A percentile compares a stretch with the other conserved stretches of the same genome.
Evolutionary conservation across 2,888 invertebrate genomes (phyloP).

Genomic region (Dasypolia templi): DNA sequence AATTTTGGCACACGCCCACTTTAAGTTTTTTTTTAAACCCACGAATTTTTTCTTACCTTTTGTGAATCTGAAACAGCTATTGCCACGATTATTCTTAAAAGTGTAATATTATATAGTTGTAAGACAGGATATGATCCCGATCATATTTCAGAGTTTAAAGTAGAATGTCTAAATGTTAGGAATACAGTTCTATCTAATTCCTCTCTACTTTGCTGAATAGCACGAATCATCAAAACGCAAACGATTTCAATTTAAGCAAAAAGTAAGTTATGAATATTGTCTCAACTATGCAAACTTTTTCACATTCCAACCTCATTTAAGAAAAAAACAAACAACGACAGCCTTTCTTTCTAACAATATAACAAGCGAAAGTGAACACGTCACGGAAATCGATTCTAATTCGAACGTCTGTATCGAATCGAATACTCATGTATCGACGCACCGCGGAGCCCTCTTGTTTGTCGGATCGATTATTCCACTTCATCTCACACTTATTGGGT

Average conservation of each 20-base stretch:
- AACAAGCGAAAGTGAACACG: slow-evolving; percentile 70
- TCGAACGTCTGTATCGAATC: slow-evolving; percentile 77
- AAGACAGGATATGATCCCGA: too few relatives aligned
- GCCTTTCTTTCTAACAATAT: slow-evolving; percentile 55
- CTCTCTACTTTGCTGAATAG: neutral
- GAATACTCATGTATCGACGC: slow-evolving; percentile 78
- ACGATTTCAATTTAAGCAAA: neutral
- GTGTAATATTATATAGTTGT: too few relatives aligned
- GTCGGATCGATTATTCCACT: slow-evolving; percentile 89
- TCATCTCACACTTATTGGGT: slow-evolving; percentile 88
- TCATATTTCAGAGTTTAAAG: too few relatives aligned
- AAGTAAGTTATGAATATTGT: neutral
- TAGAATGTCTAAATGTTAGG: neutral
- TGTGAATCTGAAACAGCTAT: too few relatives aligned
- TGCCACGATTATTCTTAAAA: too few relatives aligned
- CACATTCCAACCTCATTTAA: neutral
- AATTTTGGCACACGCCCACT: neutral
- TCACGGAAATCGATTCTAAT: slow-evolving; percentile 80
- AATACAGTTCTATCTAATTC: neutral
- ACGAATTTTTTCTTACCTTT: too few relatives aligned
- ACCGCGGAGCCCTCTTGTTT: slow-evolving; percentile 85
- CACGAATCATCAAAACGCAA: neutral
- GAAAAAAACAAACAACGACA: slow-evolving; percentile 37
- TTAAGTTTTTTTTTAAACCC: too few relatives aligned
- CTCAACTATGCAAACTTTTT: neutral